Percentiles rank a stretch among this genome's conserved stretches.
phyloP scores from a whole-genome alignment of 1,140 invertebrate genomes.

The Drosophila murphyi region DNA sequence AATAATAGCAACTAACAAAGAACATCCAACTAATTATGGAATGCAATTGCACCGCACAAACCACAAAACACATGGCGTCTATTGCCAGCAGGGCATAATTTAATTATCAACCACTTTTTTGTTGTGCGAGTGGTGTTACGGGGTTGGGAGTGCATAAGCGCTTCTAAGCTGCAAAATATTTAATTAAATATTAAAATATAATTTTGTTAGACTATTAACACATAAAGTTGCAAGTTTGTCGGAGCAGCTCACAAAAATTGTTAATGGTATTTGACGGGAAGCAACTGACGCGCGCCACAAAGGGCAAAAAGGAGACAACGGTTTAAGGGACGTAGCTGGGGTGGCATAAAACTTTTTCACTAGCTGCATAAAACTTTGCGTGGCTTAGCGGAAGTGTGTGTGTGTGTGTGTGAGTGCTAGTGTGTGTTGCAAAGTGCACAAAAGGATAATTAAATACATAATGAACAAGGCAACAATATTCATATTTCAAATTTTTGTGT shows the following conservation, averaged over 20 bases:
- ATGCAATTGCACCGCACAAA: constrained; percentile 34
- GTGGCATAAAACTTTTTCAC: constrained; percentile 57
- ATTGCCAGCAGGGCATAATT: constrained; percentile 42
- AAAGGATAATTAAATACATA: constrained; percentile 82
- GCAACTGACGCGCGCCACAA: constrained; percentile 8
- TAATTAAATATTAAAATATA: constrained; percentile 80
- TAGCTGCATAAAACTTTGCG: constrained; percentile 63
- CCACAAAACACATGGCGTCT: constrained; percentile 35
- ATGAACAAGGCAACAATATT: constrained; percentile 74
- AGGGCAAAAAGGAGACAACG: neutral
- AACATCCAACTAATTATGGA: constrained; percentile 62
- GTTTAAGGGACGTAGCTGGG: constrained; percentile 4
- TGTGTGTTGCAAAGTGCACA: constrained; percentile 68
- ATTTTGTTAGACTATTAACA: constrained; percentile 68
- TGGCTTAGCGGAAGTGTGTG: constrained; percentile 49
- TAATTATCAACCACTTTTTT: constrained; percentile 57
- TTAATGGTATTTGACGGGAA: constrained; percentile 69
- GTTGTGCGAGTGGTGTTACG: neutral
- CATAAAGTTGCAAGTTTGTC: constrained; percentile 66
- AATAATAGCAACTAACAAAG: constrained; percentile 30
- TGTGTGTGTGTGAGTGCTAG: constrained; percentile 8
- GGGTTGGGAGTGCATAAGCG: constrained; percentile 9
- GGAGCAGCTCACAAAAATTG: constrained; percentile 69
- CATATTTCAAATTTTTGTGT: constrained; percentile 36
- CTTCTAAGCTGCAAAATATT: constrained; percentile 64